Conservation (phyloP, 2,113 vertebrate species). For the Notarius quadriscutis region DNA sequence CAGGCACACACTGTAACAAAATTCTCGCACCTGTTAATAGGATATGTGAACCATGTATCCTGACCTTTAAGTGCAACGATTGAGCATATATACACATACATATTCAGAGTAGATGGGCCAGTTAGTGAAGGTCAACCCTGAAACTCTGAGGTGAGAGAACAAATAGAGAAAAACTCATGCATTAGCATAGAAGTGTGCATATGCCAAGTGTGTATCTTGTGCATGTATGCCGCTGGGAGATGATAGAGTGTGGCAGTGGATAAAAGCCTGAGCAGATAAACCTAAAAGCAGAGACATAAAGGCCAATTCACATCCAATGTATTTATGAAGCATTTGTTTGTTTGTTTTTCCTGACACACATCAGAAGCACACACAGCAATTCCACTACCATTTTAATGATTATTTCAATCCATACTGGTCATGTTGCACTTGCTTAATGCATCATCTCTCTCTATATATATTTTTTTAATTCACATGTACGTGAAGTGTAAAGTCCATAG, state of each 20-base stretch:
- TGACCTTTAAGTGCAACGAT: not conserved
- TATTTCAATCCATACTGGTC: not conserved
- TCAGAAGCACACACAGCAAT: not conserved
- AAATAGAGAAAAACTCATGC: not conserved
- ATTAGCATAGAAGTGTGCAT: not conserved
- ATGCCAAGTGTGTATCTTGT: not conserved
- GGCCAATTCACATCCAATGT: not conserved
- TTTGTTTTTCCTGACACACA: not conserved
- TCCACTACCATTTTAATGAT: not conserved
- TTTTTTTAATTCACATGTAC: not conserved
- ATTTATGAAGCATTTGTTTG: not conserved
- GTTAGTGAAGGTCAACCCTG: not conserved
- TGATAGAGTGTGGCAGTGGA: conserved; percentile 4
- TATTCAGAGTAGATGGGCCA: not conserved
- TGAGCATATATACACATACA: not conserved
- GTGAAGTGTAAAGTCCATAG: not conserved
- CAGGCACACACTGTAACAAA: not conserved
- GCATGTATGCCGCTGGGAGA: not conserved
- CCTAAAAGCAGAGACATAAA: not conserved
- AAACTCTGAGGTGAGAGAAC: not conserved
- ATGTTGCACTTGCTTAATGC: not conserved
- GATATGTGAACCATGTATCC: not conserved
- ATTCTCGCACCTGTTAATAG: not conserved
- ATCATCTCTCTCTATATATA: not conserved
- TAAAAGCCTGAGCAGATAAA: not conserved